Base-by-base conservation (phyloP, 2,888 invertebrate species). In the Mythimna impura region DNA sequence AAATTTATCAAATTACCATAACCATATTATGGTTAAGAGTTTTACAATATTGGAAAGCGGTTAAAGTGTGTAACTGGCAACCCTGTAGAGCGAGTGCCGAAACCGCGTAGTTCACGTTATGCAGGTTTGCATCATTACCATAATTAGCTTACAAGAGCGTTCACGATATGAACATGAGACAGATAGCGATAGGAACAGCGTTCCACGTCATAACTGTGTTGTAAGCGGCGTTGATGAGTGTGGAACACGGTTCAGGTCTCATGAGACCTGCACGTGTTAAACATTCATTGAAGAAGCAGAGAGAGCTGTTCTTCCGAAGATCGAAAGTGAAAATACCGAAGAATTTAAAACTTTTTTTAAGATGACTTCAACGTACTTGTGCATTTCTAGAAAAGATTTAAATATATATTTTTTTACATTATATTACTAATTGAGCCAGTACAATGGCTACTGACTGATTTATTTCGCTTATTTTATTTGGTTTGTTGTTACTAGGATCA, bases 81-180 rank as follows among this genome's bases (percentile, higher is more conserved):
- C 43, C 78, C 60, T 70, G 30, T 2, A 6, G n/a, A 36, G 25
- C 43, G 69, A 60, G 25, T 20, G 77, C 70, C 78, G 30, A 77
- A 60, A 36, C 52, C 47, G 17, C 60, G 60, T 12, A 25, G 17
- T 54, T 60, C 34, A 22, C 25, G 43, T 12, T 47, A 77, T 4
- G 60, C 58, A 52, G 43, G 57, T 77, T 12, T 30, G 25, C 54
- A 36, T 54, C 43, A 60, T 60, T 77, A 77, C 61, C 22, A 47
- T 61, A 74, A 61, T 60, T 43, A 54, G 52, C 43, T 67, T 22
- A 67, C 68, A 68, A 73, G 76, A 40, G 54, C 52, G 57, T 66
- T 55, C 52, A 68, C 8, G 67, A 76, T 76, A 54, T 36, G 43
- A 77, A 74, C 69, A 68, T 14, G 0, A 30, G n/a, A 34, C 58